A percentile compares a stretch with the other conserved stretches of the same genome.
phyloP scores from a whole-genome alignment of 1,140 invertebrate species.

The Sesamia nonagrioides region DNA sequence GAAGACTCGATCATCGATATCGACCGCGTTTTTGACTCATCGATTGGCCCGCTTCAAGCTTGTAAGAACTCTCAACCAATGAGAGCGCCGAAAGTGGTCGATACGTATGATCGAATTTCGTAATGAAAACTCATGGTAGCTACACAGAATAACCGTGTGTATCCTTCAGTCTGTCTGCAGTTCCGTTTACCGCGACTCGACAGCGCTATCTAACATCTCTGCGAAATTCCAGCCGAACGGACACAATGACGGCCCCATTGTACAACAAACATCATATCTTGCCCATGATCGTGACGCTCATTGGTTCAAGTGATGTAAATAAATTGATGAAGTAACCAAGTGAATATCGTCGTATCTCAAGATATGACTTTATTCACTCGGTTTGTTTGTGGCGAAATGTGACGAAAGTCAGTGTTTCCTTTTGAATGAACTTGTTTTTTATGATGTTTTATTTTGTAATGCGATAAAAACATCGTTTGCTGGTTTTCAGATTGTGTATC shows the following conservation, averaged over 20 bases:
- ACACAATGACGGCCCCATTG: conserved; percentile 49
- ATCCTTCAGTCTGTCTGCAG: not conserved
- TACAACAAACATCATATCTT: conserved; percentile 57
- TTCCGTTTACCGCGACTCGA: not conserved
- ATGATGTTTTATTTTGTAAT: not conserved
- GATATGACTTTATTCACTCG: not conserved
- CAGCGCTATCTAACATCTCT: conserved; percentile 26
- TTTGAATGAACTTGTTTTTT: not conserved
- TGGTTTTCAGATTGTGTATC: no score
- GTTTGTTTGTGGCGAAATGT: conserved; percentile 4
- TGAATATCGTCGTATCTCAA: not conserved
- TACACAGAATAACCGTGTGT: conserved; percentile 6
- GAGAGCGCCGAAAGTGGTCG: no score
- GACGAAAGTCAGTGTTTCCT: not conserved
- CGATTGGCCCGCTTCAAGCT: no score
- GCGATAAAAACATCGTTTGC: no score
- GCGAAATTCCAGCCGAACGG: conserved; percentile 50
- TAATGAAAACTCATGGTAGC: no score
- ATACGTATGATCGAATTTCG: no score
- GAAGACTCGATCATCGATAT: no score
- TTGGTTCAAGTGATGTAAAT: conserved; percentile 48
- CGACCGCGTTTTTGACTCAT: no score
- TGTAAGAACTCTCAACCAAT: no score
- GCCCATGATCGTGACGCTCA: conserved; percentile 54
- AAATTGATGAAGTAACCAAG: conserved; percentile 9